Evolutionary conservation across 1,140 invertebrate genomes (phyloP).

Genomic region (Steinernema feltiae): DNA sequence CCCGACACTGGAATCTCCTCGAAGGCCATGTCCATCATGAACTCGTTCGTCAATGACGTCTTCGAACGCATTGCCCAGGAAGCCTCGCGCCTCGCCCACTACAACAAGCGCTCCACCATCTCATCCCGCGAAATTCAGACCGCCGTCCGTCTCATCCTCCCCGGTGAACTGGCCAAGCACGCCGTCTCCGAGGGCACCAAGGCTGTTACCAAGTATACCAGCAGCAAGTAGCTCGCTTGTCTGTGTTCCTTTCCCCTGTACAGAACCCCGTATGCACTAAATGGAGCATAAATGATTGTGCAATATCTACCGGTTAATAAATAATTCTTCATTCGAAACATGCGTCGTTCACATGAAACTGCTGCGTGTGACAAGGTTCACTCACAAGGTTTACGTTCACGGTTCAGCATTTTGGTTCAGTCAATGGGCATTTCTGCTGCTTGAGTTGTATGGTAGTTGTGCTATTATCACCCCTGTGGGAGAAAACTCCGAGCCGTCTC

Average conservation of each 20-base stretch:
- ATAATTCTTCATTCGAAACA: no score
- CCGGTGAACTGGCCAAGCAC: slow-evolving; percentile 59
- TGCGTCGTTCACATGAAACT: no score
- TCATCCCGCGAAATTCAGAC: slow-evolving; percentile 59
- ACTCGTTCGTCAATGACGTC: slow-evolving; percentile 60
- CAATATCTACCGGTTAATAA: no score
- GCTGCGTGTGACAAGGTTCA: no score
- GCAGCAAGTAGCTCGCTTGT: not conserved
- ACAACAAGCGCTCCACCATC: slow-evolving; percentile 61
- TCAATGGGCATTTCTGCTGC: no score
- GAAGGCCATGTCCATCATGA: slow-evolving; percentile 64
- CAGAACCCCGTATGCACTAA: not conserved
- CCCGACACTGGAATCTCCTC: slow-evolving; percentile 60
- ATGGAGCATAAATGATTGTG: not conserved
- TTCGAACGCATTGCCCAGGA: slow-evolving; percentile 64
- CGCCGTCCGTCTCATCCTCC: slow-evolving; percentile 50
- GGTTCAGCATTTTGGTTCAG: no score
- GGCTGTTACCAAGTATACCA: slow-evolving; percentile 60
- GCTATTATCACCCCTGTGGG: no score
- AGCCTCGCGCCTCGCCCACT: slow-evolving; percentile 62
- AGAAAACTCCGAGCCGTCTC: no score
- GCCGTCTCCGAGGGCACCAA: slow-evolving; percentile 61
- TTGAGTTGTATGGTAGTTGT: no score
- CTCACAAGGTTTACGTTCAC: no score
- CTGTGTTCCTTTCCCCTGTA: not conserved